These are phyloP conservation scores for Isoperla grammatica DNA, from an alignment of 2,888 invertebrate genomes.

Conservation along the genomic window DNA sequence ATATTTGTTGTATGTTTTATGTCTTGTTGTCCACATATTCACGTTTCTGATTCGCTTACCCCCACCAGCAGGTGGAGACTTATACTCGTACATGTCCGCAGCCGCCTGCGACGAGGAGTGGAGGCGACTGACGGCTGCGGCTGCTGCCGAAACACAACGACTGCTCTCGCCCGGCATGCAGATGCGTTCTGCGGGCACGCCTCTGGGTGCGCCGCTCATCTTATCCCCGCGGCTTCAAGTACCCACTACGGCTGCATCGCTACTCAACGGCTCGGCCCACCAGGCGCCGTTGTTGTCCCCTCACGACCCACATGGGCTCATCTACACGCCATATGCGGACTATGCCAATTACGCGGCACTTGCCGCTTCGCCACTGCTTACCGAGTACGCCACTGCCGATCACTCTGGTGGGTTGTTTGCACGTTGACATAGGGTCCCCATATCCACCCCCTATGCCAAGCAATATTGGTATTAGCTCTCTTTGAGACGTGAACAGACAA, in stretches of 20 bases:
- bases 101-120: conserved; percentile 79
- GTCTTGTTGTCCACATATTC: conserved; percentile 17
- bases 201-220: conserved; percentile 87
- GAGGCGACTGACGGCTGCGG: conserved; percentile 75
- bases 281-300: conserved; percentile 57
- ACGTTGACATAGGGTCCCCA: conserved; percentile 61
- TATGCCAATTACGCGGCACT: conserved; percentile 88
- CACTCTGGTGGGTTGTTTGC: conserved; percentile 95
- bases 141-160: conserved; percentile 72
- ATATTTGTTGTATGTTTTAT: conserved; percentile 17
- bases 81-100: conserved; percentile 35
- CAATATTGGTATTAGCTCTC: conserved; percentile 18
- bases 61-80: no score
- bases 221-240: conserved; percentile 85
- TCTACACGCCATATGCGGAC: conserved; percentile 81
- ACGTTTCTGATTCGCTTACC: conserved; percentile 3
- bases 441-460: conserved; percentile 25
- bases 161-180: conserved; percentile 57
- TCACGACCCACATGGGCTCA: conserved; percentile 73
- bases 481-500: not conserved
- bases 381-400: conserved; percentile 80
- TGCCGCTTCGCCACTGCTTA: conserved; percentile 70
- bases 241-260: conserved; percentile 66
- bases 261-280: conserved; percentile 53
- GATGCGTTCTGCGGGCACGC: conserved; percentile 62